phyloP scores from a whole-genome alignment of 2,797 vertebrate species.

The Huso huso region DNA sequence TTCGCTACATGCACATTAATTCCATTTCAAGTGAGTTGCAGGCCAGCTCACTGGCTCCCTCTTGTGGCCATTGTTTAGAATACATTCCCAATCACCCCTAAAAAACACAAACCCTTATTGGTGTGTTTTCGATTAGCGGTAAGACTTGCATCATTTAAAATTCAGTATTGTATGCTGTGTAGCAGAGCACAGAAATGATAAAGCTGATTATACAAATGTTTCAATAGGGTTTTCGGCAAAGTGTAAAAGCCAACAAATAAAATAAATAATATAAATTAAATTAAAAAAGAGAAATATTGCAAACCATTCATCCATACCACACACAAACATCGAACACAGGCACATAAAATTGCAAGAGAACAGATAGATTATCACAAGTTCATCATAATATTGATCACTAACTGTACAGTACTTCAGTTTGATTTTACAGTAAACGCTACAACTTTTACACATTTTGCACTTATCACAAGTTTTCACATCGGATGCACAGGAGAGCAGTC shows the following conservation, averaged over 20 bases:
- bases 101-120: too few relatives aligned
- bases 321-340: conserved; percentile 38
- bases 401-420: conserved; percentile 54
- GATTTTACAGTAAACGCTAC: conserved; percentile 54
- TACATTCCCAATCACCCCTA: too few relatives aligned
- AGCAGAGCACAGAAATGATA: not conserved
- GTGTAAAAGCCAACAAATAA: conserved; percentile 5
- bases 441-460: conserved; percentile 59
- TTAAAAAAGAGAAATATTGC: conserved; percentile 11
- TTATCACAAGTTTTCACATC: conserved; percentile 60
- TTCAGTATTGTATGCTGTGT: too few relatives aligned
- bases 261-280: conserved; percentile 18
- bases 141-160: too few relatives aligned
- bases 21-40: too few relatives aligned
- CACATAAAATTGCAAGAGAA: conserved; percentile 40
- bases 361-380: conserved; percentile 30
- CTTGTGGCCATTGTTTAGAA: too few relatives aligned
- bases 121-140: too few relatives aligned
- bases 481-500: conserved; percentile 45
- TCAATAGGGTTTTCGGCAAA: conserved; percentile 2
- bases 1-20: too few relatives aligned
- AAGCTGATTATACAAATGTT: conserved; percentile 7
- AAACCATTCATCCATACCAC: conserved; percentile 24
- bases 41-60: too few relatives aligned
- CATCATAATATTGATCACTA: conserved; percentile 43